A percentile compares a stretch with the other conserved stretches of the same genome.
Conservation (phyloP, 1,140 invertebrate species). For the Drosophila hydei region DNA sequence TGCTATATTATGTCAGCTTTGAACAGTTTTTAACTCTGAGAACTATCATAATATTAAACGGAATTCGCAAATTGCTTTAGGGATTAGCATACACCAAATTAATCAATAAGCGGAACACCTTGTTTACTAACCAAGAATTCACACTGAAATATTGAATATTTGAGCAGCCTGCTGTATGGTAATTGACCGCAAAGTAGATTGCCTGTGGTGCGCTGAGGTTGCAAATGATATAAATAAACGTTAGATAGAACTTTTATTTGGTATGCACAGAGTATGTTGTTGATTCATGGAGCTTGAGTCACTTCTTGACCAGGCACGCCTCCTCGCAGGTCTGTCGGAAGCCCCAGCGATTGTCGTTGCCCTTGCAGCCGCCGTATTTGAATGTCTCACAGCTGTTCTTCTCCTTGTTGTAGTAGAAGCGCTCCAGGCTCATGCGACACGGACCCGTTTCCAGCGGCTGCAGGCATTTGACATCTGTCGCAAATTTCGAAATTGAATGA, state of each 20-base stretch:
- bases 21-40: too few species aligned
- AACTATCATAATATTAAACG: too few species aligned
- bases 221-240: neutral
- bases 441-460: conserved; percentile 70
- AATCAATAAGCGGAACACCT: too few species aligned
- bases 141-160: neutral
- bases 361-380: conserved; percentile 91
- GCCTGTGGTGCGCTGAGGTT: neutral
- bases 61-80: too few species aligned
- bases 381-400: conserved; percentile 85
- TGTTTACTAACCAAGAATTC: too few species aligned
- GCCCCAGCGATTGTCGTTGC: conserved; percentile 91
- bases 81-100: too few species aligned
- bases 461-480: conserved; percentile 68
- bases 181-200: neutral
- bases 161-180: neutral
- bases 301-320: conserved; percentile 85
- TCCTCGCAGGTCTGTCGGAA: conserved; percentile 88
- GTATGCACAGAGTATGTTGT: neutral
- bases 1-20: too few species aligned
- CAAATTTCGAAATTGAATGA: neutral
- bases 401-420: conserved; percentile 74
- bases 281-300: neutral
- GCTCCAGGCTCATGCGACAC: conserved; percentile 75
- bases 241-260: conserved; percentile 14